Evolutionary conservation across 2,888 invertebrate species (phyloP).

Genomic region (Mayetiola destructor): DNA sequence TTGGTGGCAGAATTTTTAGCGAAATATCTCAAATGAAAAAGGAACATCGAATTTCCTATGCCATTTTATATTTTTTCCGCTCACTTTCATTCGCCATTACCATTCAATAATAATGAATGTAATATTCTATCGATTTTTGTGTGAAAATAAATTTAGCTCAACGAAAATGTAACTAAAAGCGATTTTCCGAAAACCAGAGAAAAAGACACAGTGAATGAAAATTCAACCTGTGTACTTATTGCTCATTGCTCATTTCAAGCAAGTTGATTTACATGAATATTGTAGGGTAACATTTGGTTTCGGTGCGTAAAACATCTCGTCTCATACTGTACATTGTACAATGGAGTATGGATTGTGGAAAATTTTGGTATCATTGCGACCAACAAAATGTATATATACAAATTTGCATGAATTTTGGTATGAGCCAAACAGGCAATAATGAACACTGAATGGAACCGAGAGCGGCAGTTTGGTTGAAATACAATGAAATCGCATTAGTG

Average conservation of each 20-base stretch:
- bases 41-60: not conserved
- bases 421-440: too few relatives aligned
- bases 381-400: too few relatives aligned
- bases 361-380: too few relatives aligned
- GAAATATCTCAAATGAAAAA: too few relatives aligned
- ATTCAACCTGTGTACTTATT: not conserved
- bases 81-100: not conserved
- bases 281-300: too few relatives aligned
- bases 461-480: too few relatives aligned
- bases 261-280: not conserved
- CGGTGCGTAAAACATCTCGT: conserved; percentile 4
- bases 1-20: too few relatives aligned
- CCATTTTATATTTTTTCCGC: not conserved
- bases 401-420: too few relatives aligned
- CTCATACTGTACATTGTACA: too few relatives aligned
- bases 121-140: conserved; percentile 11
- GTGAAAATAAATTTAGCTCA: not conserved
- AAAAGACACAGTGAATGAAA: not conserved
- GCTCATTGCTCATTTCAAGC: not conserved
- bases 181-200: not conserved
- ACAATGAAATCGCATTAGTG: not conserved
- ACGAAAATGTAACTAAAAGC: not conserved
- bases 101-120: conserved; percentile 3
- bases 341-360: too few relatives aligned
- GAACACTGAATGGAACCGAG: too few relatives aligned